These are phyloP conservation scores for Oceanites oceanicus DNA, from an alignment of 2,113 vertebrate species.

Conservation along the genomic window DNA sequence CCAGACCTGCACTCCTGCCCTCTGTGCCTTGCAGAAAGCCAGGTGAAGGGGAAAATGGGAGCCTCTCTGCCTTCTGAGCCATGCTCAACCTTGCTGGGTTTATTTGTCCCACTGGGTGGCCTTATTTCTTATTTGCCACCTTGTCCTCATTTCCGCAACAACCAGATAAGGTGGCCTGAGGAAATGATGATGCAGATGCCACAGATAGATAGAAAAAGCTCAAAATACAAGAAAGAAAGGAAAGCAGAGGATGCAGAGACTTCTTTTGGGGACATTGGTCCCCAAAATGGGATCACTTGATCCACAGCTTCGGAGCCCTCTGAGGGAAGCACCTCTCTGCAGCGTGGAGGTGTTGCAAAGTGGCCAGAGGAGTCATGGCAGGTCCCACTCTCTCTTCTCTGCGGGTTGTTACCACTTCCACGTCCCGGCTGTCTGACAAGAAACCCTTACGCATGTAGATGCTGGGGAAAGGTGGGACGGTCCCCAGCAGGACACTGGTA, in stretches of 20 bases:
- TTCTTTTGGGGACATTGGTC: neutral
- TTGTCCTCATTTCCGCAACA: neutral
- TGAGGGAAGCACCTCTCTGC: neutral
- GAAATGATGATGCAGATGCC: neutral
- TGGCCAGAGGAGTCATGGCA: fast-evolving
- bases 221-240: neutral
- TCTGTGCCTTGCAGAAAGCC: neutral
- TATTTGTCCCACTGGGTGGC: neutral
- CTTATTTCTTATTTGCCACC: neutral
- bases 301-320: neutral
- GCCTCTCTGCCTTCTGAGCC: neutral
- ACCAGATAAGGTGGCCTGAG: neutral
- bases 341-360: neutral
- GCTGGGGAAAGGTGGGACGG: neutral
- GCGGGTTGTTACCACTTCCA: neutral
- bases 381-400: neutral
- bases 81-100: neutral
- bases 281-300: neutral
- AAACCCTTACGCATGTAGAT: neutral
- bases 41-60: neutral
- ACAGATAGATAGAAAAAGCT: neutral
- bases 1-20: neutral
- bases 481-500: neutral
- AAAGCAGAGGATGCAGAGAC: neutral
- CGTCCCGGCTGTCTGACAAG: neutral